Percentiles rank a stretch among this genome's conserved stretches.
Evolutionary conservation across 2,113 vertebrate species (phyloP).

Genomic region (Actenoides hombroni): DNA sequence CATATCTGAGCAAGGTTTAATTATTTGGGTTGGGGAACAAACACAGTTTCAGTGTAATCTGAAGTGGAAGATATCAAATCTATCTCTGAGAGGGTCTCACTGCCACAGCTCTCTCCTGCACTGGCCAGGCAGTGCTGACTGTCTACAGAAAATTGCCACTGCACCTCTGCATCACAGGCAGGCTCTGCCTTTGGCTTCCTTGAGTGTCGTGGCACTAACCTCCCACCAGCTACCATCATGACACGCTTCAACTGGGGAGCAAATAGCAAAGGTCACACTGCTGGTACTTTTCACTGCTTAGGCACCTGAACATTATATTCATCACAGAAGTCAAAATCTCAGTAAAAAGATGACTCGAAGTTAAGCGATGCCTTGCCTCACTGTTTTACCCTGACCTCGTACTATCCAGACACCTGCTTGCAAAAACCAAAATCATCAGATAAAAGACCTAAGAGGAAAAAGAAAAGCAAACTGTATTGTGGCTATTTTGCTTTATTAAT

Average conservation of each 20-base stretch:
- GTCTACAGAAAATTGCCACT: neutral
- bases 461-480: neutral
- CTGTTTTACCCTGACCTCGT: neutral
- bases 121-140: fast-evolving
- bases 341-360: neutral
- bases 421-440: neutral
- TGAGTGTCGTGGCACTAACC: fast-evolving
- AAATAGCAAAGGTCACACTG: fast-evolving
- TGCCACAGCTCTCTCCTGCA: fast-evolving
- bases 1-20: fast-evolving
- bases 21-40: neutral
- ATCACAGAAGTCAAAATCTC: neutral
- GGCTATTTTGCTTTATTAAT: neutral
- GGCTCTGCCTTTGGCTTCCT: neutral
- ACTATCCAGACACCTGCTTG: neutral
- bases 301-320: neutral
- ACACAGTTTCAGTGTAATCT: neutral
- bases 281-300: neutral
- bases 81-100: neutral
- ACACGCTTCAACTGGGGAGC: neutral
- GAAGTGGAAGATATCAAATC: neutral
- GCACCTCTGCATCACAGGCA: neutral
- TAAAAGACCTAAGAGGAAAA: neutral
- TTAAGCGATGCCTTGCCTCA: neutral
- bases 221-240: neutral